Evolutionary conservation across 2,113 vertebrate species (phyloP).

Genomic region (Tympanuchus pallidicinctus): DNA sequence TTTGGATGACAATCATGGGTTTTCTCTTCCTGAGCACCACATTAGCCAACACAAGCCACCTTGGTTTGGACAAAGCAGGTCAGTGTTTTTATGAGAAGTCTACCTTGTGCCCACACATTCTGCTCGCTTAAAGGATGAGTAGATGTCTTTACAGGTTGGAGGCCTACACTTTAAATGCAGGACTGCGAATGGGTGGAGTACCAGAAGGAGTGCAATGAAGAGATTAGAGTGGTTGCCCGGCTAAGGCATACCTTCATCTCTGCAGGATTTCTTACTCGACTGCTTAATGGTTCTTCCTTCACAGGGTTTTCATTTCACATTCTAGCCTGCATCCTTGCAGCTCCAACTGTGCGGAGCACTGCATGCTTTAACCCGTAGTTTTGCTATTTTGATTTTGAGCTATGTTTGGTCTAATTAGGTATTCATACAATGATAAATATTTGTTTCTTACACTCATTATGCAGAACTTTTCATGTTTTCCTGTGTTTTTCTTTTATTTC

Average conservation of each 20-base stretch:
- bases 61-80: neutral
- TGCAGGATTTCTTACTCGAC: slow-evolving; percentile 9
- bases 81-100: neutral
- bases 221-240: slow-evolving; percentile 9
- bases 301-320: neutral
- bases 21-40: neutral
- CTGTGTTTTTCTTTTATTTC: slow-evolving; percentile 13
- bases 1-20: accelerated
- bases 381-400: slow-evolving; percentile 12
- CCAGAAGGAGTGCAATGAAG: neutral
- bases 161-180: neutral
- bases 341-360: neutral
- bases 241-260: slow-evolving; percentile 23
- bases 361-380: neutral
- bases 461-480: slow-evolving; percentile 13
- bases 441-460: slow-evolving; percentile 37
- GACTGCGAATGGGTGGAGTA: neutral
- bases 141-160: neutral
- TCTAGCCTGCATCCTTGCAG: neutral
- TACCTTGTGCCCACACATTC: neutral
- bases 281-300: slow-evolving; percentile 41
- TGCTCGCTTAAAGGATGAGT: neutral
- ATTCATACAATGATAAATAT: slow-evolving; percentile 25
- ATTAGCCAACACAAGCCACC: neutral
- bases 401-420: slow-evolving; percentile 43